Conservation (phyloP, 2,888 invertebrate genomes). For the Lissonota sp. region DNA sequence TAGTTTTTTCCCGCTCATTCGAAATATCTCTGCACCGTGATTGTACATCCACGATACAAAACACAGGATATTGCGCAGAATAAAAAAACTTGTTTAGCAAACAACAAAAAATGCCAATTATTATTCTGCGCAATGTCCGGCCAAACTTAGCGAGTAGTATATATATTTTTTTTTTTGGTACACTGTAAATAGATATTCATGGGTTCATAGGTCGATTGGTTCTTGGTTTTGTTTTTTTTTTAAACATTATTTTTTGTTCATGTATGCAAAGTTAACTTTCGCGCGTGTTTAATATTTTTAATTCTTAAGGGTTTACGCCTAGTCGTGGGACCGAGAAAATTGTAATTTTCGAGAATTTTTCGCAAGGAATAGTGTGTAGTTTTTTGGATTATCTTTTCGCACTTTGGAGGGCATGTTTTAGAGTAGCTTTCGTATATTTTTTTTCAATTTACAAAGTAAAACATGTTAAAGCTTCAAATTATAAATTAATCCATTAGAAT, state of each 20-base stretch:
- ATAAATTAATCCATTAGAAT: too few species aligned
- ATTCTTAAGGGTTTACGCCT: too few species aligned
- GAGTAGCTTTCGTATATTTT: too few species aligned
- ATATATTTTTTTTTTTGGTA: slow-evolving; percentile 66
- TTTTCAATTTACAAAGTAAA: too few species aligned
- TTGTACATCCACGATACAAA: slow-evolving; percentile 59
- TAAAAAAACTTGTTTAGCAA: slow-evolving; percentile 20
- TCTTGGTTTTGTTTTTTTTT: slow-evolving; percentile 73
- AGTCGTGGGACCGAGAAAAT: too few species aligned
- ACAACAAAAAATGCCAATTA: not conserved
- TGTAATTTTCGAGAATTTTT: too few species aligned
- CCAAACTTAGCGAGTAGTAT: slow-evolving; percentile 70
- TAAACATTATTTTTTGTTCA: slow-evolving; percentile 42
- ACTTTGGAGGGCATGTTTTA: too few species aligned
- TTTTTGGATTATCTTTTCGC: too few species aligned
- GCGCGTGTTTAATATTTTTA: slow-evolving; percentile 11
- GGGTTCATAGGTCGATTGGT: slow-evolving; percentile 75
- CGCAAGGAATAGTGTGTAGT: too few species aligned
- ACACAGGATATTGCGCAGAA: slow-evolving; percentile 57
- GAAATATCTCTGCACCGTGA: not conserved
- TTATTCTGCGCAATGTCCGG: slow-evolving; percentile 63
- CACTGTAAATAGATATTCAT: slow-evolving; percentile 76
- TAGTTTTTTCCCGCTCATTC: not conserved
- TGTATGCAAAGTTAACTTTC: slow-evolving; percentile 74
- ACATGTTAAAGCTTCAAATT: too few species aligned